Evolutionary conservation across 1,140 invertebrate species (phyloP).

Genomic region (Bombus cullumanus): DNA sequence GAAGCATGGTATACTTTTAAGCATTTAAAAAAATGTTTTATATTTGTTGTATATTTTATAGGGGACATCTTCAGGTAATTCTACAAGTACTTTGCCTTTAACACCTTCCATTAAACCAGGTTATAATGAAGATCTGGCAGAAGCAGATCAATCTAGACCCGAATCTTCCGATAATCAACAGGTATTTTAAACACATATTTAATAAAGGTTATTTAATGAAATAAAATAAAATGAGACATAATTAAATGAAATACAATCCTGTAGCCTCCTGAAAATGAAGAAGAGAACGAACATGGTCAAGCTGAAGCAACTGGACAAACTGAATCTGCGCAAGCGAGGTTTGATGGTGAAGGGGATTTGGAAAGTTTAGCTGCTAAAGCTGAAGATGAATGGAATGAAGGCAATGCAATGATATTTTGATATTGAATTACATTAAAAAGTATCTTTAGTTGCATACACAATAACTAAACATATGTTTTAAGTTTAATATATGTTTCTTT

Average conservation of each 20-base stretch:
- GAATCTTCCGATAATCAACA: constrained; percentile 73
- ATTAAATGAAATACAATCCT: neutral
- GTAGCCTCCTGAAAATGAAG: constrained; percentile 42
- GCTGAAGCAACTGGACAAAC: constrained; percentile 53
- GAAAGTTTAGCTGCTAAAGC: constrained; percentile 53
- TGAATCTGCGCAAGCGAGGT: constrained; percentile 41
- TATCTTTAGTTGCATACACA: constrained; percentile 1
- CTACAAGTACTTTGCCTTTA: constrained; percentile 44
- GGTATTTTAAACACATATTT: constrained; percentile 47
- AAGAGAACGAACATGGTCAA: constrained; percentile 57
- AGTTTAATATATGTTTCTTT: neutral
- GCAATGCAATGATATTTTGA: constrained; percentile 22
- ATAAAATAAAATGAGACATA: neutral
- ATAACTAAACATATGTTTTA: constrained; percentile 1
- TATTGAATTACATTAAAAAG: constrained; percentile 42
- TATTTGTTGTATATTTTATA: constrained; percentile 21
- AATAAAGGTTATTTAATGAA: neutral
- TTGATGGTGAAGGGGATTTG: constrained; percentile 45
- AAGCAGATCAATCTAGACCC: constrained; percentile 82
- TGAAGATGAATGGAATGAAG: constrained; percentile 63
- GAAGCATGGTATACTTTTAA: neutral
- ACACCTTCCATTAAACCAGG: constrained; percentile 61
- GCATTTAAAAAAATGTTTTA: neutral
- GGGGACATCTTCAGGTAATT: constrained; percentile 52
- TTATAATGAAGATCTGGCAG: constrained; percentile 82